Evolutionary conservation across 2,888 invertebrate species (phyloP).

Genomic region (Venustoraphidia nigricollis): DNA sequence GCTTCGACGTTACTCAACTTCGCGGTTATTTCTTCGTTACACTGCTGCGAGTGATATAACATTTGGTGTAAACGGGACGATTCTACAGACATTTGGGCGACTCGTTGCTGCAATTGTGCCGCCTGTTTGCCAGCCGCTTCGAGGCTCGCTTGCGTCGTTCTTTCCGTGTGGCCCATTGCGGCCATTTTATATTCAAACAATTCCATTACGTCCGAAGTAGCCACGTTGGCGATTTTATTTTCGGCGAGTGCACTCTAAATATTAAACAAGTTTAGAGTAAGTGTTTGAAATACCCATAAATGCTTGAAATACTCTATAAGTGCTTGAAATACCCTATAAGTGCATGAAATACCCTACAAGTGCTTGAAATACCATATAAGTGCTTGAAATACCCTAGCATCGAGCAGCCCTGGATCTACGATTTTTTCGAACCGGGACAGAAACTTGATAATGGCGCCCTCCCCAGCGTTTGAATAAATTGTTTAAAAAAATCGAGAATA

Average conservation of each 20-base stretch:
- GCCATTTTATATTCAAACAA: conserved; percentile 54
- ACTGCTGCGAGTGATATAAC: conserved; percentile 32
- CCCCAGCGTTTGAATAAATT: no score
- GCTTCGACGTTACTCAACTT: conserved; percentile 17
- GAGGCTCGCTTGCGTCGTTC: conserved; percentile 30
- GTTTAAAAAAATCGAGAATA: no score
- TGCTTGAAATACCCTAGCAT: no score
- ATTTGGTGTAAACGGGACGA: conserved; percentile 31
- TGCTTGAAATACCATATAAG: no score
- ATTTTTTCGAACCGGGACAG: no score
- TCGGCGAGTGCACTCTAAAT: conserved; percentile 26
- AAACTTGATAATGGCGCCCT: no score
- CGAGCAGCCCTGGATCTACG: no score
- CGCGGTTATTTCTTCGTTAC: conserved; percentile 27
- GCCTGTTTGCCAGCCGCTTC: conserved; percentile 34
- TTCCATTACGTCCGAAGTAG: conserved; percentile 55
- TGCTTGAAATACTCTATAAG: no score
- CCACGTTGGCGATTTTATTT: conserved; percentile 37
- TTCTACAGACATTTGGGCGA: conserved; percentile 31
- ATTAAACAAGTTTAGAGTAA: background rate
- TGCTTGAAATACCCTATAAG: no score
- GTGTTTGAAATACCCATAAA: no score
- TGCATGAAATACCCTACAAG: no score
- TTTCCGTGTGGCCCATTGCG: conserved; percentile 33
- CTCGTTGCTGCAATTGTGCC: conserved; percentile 32